phyloP scores from a whole-genome alignment of 1,140 invertebrate species.

The Aphelenchoides avenae region DNA sequence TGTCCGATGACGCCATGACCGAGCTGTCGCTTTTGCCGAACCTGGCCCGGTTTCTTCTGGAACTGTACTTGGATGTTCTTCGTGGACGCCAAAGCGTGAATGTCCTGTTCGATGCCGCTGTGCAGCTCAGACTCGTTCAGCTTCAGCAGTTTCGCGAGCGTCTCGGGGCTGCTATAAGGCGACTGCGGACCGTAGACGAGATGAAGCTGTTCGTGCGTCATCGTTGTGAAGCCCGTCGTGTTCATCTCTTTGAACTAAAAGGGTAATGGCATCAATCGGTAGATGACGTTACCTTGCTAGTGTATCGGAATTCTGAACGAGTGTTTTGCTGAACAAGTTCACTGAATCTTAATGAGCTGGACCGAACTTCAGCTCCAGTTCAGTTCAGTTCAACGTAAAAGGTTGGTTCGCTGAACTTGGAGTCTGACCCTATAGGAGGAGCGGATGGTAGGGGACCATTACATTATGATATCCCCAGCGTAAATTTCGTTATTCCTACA shows the following conservation, averaged over 20 bases:
- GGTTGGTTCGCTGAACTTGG: no score
- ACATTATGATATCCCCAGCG: no score
- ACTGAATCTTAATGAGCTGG: no score
- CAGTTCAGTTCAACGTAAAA: no score
- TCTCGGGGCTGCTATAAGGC: constrained; percentile 38
- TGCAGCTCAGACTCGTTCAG: constrained; percentile 17
- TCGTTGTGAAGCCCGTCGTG: constrained; percentile 27
- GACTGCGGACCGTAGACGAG: constrained; percentile 38
- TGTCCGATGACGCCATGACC: background rate
- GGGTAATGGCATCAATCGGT: background rate
- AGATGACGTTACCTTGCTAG: background rate
- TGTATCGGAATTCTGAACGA: no score
- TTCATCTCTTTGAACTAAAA: constrained; percentile 40
- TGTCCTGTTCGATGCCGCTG: constrained; percentile 16
- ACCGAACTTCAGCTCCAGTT: no score
- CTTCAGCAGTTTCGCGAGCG: constrained; percentile 14
- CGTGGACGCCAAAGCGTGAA: constrained; percentile 14
- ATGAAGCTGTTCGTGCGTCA: constrained; percentile 34
- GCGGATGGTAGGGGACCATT: no score
- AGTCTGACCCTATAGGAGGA: no score
- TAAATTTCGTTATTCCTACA: no score
- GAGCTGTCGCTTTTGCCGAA: background rate
- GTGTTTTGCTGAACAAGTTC: no score
- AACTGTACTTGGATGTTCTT: constrained; percentile 12
- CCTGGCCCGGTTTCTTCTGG: constrained; percentile 5